phyloP scores from a whole-genome alignment of 2,888 invertebrate species.

The Matsumyia berberina region DNA sequence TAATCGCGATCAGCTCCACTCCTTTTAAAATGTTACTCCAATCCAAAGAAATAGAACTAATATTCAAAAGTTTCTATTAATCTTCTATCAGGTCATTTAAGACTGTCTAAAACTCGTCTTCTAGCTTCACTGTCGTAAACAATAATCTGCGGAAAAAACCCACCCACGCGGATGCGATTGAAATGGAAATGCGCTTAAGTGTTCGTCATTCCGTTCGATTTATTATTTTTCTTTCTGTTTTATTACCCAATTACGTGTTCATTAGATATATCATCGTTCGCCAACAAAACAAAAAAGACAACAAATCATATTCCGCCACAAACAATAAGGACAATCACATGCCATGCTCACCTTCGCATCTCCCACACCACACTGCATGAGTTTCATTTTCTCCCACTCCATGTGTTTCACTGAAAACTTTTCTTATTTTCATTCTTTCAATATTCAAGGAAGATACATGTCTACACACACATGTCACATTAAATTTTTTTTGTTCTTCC shows the following conservation, averaged over 20 bases:
- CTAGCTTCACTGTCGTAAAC: no score
- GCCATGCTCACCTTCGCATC: no score
- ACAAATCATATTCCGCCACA: not conserved
- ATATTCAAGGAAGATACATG: not conserved
- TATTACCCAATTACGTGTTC: not conserved
- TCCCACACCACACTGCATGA: slow-evolving; percentile 1
- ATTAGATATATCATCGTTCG: not conserved
- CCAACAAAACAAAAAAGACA: slow-evolving; percentile 5
- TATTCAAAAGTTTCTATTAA: no score
- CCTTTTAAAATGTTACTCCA: no score
- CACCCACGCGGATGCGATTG: no score
- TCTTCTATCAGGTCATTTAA: no score
- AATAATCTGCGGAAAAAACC: no score
- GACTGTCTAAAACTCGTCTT: no score
- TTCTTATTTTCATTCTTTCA: slow-evolving; percentile 7
- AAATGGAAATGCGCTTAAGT: slow-evolving; percentile 15
- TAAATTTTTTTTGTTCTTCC: not conserved
- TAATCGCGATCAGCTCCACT: no score
- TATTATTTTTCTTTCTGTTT: not conserved
- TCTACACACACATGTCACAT: slow-evolving; percentile 4
- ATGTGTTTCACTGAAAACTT: not conserved
- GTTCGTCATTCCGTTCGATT: not conserved
- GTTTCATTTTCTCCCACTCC: slow-evolving; percentile 6
- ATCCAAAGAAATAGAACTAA: no score
- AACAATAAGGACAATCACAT: slow-evolving; percentile 11